A percentile compares a stretch with the other conserved stretches of the same genome.
These are phyloP conservation scores for Pseudobourletiella spinata DNA, from an alignment of 1,140 invertebrate species.

Conservation along the genomic window DNA sequence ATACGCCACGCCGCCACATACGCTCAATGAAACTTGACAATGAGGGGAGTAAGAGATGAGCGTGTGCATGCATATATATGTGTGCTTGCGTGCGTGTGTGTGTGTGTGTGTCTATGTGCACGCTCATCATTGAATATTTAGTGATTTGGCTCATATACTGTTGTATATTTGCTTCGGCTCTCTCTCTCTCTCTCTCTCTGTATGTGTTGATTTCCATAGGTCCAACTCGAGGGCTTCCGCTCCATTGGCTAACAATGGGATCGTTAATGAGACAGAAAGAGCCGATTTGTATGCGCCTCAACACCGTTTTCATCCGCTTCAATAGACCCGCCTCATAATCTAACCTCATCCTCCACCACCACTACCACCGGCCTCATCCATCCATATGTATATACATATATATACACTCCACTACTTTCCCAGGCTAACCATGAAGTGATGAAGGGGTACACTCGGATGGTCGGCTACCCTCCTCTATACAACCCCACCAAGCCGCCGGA, in stretches of 20 bases:
- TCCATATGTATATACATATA: too few species aligned
- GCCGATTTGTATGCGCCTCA: constrained; percentile 27
- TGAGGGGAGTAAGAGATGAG: background rate
- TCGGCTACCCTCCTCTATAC: too few species aligned
- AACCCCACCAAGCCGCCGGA: too few species aligned
- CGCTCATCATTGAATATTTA: constrained; percentile 4
- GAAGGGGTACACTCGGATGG: too few species aligned
- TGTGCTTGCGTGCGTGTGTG: too few species aligned
- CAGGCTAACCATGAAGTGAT: too few species aligned
- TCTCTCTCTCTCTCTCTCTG: background rate
- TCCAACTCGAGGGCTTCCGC: constrained; percentile 8
- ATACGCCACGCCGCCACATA: too few species aligned
- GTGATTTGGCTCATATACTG: background rate
- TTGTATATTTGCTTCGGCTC: background rate
- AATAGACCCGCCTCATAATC: background rate
- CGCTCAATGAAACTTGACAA: too few species aligned
- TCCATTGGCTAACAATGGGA: constrained; percentile 28
- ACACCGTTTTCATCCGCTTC: constrained; percentile 10
- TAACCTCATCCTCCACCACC: too few species aligned
- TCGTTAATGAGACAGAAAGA: constrained; percentile 33
- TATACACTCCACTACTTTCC: too few species aligned
- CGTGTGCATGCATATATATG: background rate
- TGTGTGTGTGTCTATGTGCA: too few species aligned
- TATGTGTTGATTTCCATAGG: background rate
- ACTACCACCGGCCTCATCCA: too few species aligned